Evolutionary conservation across 2,888 invertebrate genomes (phyloP).

Genomic region (Nemoura dubitans): DNA sequence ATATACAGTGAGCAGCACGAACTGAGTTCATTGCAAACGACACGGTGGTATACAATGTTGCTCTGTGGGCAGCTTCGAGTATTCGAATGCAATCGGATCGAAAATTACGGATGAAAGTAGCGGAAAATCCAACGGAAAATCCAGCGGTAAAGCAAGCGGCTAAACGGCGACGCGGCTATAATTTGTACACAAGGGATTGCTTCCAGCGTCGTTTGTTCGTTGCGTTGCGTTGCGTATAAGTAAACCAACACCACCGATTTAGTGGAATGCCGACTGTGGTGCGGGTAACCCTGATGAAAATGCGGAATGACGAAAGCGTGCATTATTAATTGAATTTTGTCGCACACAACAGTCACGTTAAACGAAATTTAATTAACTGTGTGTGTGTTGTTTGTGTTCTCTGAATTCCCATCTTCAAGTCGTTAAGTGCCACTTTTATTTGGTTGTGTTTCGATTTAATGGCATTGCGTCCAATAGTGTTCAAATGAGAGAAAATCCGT

Average conservation of each 20-base stretch:
- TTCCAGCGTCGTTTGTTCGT: not conserved
- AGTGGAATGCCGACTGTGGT: not conserved
- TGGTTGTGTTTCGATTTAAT: not conserved
- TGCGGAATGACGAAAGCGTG: not conserved
- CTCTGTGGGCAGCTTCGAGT: too few species aligned
- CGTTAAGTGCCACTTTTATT: not conserved
- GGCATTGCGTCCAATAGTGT: not conserved
- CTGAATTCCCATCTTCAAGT: not conserved
- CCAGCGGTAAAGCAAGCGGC: too few species aligned
- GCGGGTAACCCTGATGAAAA: not conserved
- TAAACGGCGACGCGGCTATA: too few species aligned
- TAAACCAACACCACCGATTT: not conserved
- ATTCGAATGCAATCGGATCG: too few species aligned
- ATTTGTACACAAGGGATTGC: not conserved
- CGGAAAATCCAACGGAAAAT: too few species aligned
- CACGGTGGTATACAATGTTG: too few species aligned
- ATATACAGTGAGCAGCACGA: too few species aligned
- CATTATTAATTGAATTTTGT: not conserved
- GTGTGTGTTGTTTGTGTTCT: not conserved
- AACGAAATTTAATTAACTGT: not conserved
- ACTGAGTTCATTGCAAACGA: too few species aligned
- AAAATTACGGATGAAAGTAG: too few species aligned
- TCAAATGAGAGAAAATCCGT: not conserved
- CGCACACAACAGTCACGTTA: not conserved
- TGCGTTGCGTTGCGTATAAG: not conserved